Conservation (phyloP, 2,888 invertebrate genomes). For the Drosophila rellima region DNA sequence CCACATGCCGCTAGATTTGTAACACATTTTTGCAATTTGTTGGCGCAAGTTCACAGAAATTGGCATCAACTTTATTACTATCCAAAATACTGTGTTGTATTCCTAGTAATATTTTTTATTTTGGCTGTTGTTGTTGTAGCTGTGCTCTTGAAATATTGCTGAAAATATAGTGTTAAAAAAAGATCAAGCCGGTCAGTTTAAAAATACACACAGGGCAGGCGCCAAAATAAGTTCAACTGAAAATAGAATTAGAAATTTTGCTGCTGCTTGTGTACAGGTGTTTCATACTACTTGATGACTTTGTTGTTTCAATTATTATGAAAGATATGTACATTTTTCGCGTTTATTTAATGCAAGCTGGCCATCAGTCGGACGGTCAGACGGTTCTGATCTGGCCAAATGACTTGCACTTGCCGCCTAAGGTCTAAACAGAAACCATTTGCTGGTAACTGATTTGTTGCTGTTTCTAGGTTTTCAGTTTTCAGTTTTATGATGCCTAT, state of each 20-base stretch:
- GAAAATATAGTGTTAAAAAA: constrained; percentile 66
- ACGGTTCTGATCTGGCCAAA: constrained; percentile 56
- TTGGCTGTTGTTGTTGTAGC: constrained; percentile 27
- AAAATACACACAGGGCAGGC: constrained; percentile 61
- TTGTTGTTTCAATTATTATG: constrained; percentile 36
- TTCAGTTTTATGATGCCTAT: constrained; percentile 66
- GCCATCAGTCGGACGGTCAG: constrained; percentile 34
- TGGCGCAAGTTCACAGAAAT: constrained; percentile 68
- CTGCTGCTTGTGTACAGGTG: constrained; percentile 57
- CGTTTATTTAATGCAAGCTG: constrained; percentile 54
- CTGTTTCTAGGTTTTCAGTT: constrained; percentile 28
- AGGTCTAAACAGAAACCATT: constrained; percentile 69
- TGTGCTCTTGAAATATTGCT: constrained; percentile 68
- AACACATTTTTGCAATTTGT: constrained; percentile 73
- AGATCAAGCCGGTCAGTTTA: constrained; percentile 70
- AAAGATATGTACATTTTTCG: constrained; percentile 35
- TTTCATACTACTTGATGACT: constrained; percentile 64
- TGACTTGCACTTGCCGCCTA: constrained; percentile 74
- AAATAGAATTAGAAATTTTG: constrained; percentile 53
- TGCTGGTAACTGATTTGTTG: constrained; percentile 50
- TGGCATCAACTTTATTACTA: constrained; percentile 54
- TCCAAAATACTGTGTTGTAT: constrained; percentile 26
- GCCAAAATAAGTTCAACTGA: constrained; percentile 49
- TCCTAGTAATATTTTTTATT: constrained; percentile 23
- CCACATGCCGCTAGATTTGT: constrained; percentile 73